Evolutionary conservation across 2,888 invertebrate species (phyloP).

Genomic region (Magallana nippona): DNA sequence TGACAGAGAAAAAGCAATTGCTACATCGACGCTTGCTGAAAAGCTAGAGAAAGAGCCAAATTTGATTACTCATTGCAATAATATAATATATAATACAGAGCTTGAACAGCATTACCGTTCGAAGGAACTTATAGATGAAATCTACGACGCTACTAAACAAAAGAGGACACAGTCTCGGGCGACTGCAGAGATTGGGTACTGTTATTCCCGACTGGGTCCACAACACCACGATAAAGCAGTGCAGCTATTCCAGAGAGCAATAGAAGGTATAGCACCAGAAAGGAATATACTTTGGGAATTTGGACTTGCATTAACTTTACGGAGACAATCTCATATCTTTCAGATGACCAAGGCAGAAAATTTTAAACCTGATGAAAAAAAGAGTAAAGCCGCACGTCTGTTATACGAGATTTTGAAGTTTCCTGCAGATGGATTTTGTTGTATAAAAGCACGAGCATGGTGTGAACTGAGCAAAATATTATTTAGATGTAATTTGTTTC

Average conservation of each 20-base stretch:
- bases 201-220: constrained; percentile 35
- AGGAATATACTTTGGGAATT: constrained; percentile 29
- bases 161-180: not conserved
- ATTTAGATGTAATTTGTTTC: not conserved
- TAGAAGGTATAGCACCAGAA: not conserved
- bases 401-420: not conserved
- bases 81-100: not conserved
- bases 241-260: not conserved
- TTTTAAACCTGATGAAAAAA: not conserved
- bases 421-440: not conserved
- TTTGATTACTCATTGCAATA: not conserved
- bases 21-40: not conserved
- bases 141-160: not conserved
- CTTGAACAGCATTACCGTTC: not conserved
- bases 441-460: constrained; percentile 14
- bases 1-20: constrained; percentile 16
- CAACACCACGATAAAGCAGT: not conserved
- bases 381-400: not conserved
- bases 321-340: constrained; percentile 11
- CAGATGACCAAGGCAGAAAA: not conserved
- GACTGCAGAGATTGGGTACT: constrained; percentile 32
- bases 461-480: constrained; percentile 22
- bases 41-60: not conserved
- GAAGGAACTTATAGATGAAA: not conserved
- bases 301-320: constrained; percentile 22